A percentile compares a stretch with the other conserved stretches of the same genome.
These are phyloP conservation scores for Philereme vetulata DNA, from an alignment of 2,888 invertebrate species.

Conservation along the genomic window DNA sequence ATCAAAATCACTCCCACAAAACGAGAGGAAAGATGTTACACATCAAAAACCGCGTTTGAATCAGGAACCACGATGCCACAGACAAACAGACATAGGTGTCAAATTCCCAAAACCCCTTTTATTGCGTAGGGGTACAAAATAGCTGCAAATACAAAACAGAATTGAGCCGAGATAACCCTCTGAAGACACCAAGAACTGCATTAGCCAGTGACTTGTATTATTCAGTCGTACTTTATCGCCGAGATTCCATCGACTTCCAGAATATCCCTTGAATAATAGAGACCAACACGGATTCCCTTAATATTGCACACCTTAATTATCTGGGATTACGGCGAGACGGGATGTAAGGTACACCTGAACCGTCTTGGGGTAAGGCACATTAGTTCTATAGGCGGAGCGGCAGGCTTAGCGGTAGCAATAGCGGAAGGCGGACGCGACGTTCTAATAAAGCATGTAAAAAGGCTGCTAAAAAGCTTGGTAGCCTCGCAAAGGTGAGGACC, in stretches of 20 bases:
- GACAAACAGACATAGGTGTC: too few relatives aligned
- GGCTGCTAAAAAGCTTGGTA: too few relatives aligned
- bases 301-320: constrained; percentile 59
- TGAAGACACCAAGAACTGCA: constrained; percentile 26
- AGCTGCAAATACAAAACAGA: not conserved
- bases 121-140: not conserved
- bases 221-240: constrained; percentile 40
- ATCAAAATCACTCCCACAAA: too few relatives aligned
- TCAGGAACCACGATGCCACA: too few relatives aligned
- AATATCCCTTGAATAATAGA: constrained; percentile 56
- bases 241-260: constrained; percentile 43
- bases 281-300: constrained; percentile 45
- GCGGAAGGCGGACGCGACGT: too few relatives aligned
- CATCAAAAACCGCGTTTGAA: too few relatives aligned
- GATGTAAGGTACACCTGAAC: constrained; percentile 41
- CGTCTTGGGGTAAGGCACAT: constrained; percentile 23
- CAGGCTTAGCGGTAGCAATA: constrained; percentile 1
- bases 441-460: too few relatives aligned
- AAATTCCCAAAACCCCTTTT: too few relatives aligned
- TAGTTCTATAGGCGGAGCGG: constrained; percentile 10
- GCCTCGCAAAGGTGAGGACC: too few relatives aligned
- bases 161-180: too few relatives aligned
- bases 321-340: constrained; percentile 46
- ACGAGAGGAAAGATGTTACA: too few relatives aligned
- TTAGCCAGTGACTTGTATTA: constrained; percentile 34